A percentile compares a stretch with the other conserved stretches of the same genome.
phyloP scores from a whole-genome alignment of 1,140 invertebrate species.

The Oryzaephilus surinamensis region DNA sequence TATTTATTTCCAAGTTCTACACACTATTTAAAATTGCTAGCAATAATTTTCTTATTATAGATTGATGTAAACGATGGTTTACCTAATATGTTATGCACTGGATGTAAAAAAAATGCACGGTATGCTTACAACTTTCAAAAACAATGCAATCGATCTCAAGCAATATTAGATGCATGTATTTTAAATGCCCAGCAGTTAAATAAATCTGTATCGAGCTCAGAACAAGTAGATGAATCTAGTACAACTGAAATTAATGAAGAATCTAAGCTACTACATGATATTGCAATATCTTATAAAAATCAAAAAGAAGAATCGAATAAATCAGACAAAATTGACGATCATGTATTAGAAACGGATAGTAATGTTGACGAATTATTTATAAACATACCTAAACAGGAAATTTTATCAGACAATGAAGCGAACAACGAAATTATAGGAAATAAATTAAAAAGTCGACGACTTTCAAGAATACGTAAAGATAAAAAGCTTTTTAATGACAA shows the following conservation, averaged over 20 bases:
- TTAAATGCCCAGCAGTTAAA: slow-evolving; percentile 10
- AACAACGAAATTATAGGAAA: too few species aligned
- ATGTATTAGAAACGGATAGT: too few species aligned
- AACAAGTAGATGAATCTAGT: neutral
- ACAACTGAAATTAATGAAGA: slow-evolving; percentile 1
- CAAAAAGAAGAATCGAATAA: neutral
- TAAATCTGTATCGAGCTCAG: neutral
- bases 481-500: too few species aligned
- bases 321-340: neutral
- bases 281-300: too few species aligned
- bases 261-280: too few species aligned
- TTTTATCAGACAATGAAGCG: too few species aligned
- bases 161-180: slow-evolving; percentile 17
- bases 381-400: too few species aligned
- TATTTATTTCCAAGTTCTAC: slow-evolving; percentile 2
- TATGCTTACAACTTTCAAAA: slow-evolving; percentile 22
- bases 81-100: slow-evolving; percentile 19
- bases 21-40: neutral
- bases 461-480: too few species aligned
- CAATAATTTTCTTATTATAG: too few species aligned
- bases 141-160: slow-evolving; percentile 22
- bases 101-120: slow-evolving; percentile 21
- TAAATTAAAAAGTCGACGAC: too few species aligned
- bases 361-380: too few species aligned
- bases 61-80: slow-evolving; percentile 19